These are phyloP conservation scores for Trimorus sp. DNA, from an alignment of 2,888 invertebrate species.

Conservation along the genomic window DNA sequence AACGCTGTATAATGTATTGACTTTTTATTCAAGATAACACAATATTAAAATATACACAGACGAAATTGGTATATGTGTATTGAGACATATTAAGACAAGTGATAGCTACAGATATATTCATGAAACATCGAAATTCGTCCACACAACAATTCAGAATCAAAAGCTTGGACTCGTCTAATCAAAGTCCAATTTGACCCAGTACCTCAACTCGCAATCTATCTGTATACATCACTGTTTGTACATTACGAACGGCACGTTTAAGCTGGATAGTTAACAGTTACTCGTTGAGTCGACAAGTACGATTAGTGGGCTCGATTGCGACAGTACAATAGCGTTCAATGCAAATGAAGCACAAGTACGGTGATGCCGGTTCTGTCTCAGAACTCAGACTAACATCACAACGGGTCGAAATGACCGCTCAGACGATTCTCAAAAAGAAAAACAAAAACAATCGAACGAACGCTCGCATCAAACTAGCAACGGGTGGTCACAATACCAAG, in stretches of 20 bases:
- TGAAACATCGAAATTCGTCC: too few species aligned
- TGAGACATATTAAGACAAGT: conserved; percentile 3
- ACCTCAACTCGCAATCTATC: conserved; percentile 1
- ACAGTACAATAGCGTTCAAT: conserved; percentile 26
- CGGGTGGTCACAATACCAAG: conserved; percentile 28
- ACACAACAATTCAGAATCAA: too few species aligned
- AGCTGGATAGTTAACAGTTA: conserved; percentile 4
- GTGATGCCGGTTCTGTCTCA: conserved; percentile 62
- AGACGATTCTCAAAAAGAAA: too few species aligned
- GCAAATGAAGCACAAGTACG: conserved; percentile 49
- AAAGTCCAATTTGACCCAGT: too few species aligned
- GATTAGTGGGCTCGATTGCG: conserved; percentile 25
- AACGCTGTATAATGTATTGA: neutral
- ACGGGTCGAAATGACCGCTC: conserved; percentile 1
- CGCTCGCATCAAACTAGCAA: too few species aligned
- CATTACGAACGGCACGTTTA: conserved; percentile 14
- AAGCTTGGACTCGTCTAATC: too few species aligned
- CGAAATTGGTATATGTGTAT: conserved; percentile 20
- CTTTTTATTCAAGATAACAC: conserved; percentile 13
- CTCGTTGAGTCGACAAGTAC: conserved; percentile 20
- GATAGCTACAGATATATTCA: conserved; percentile 4
- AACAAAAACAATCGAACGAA: too few species aligned
- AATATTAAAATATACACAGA: conserved; percentile 29
- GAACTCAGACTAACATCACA: conserved; percentile 32
- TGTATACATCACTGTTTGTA: conserved; percentile 15